Conservation (phyloP, 2,888 invertebrate species). For the Ctenicera cuprea region DNA sequence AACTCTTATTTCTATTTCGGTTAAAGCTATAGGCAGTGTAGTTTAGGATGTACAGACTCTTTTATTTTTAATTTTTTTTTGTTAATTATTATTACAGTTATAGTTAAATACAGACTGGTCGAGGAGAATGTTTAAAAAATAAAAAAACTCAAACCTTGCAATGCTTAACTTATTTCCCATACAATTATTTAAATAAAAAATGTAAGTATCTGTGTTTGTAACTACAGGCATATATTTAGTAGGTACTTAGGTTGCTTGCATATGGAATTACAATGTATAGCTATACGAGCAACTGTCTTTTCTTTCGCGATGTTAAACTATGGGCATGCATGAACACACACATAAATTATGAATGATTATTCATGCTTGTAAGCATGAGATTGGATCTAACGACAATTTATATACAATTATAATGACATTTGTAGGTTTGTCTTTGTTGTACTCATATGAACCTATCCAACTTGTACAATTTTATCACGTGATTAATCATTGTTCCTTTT, state of each 20-base stretch:
- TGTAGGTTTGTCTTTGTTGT: conserved; percentile 46
- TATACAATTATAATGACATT: conserved; percentile 56
- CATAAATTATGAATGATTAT: conserved; percentile 58
- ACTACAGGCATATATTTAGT: background rate
- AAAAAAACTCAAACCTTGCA: no score
- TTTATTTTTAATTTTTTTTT: no score
- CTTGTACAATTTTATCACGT: conserved; percentile 42
- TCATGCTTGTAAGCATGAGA: conserved; percentile 55
- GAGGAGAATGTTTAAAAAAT: no score
- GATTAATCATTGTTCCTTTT: conserved; percentile 48
- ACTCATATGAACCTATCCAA: conserved; percentile 21
- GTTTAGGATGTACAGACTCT: conserved; percentile 11
- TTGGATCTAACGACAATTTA: conserved; percentile 58
- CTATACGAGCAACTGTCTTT: conserved; percentile 49
- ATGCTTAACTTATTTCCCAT: no score
- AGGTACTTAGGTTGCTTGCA: no score
- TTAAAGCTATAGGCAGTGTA: background rate
- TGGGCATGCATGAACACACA: conserved; percentile 47
- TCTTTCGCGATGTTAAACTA: conserved; percentile 47
- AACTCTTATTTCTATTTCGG: background rate
- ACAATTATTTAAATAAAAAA: no score
- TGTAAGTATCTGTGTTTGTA: no score
- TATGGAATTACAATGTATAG: conserved; percentile 48
- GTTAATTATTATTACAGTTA: no score
- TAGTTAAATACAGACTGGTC: no score